Conservation (phyloP, 30 jellyfish, hydroid and myxozoan species). For the Hydra vulgaris region DNA sequence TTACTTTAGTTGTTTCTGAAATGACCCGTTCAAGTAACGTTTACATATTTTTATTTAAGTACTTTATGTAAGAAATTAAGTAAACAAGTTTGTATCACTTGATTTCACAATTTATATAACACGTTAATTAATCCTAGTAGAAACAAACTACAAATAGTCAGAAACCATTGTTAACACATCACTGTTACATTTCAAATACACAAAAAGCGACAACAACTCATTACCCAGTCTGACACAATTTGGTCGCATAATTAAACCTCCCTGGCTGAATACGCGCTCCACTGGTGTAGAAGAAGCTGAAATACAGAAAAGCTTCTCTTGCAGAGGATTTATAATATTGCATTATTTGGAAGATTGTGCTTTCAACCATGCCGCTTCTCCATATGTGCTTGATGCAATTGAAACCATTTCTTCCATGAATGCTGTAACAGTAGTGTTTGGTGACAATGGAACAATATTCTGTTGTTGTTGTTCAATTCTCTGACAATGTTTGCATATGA, state of each 20-base stretch:
- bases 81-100: neutral
- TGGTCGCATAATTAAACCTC: neutral
- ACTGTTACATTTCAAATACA: neutral
- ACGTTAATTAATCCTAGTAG: neutral
- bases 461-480: neutral
- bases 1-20: too few species aligned
- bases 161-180: neutral
- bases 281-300: neutral
- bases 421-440: neutral
- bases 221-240: neutral
- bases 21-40: too few species aligned
- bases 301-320: neutral
- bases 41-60: too few species aligned
- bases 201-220: neutral
- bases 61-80: neutral
- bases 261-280: neutral
- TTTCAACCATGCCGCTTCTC: neutral
- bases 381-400: neutral
- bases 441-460: neutral
- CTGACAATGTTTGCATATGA: neutral
- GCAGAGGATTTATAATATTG: neutral
- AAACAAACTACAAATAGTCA: neutral
- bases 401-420: neutral
- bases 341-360: neutral
- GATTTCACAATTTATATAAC: neutral